These are phyloP conservation scores for Buphagus erythrorhynchus DNA, from an alignment of 2,797 vertebrate species.

Conservation along the genomic window DNA sequence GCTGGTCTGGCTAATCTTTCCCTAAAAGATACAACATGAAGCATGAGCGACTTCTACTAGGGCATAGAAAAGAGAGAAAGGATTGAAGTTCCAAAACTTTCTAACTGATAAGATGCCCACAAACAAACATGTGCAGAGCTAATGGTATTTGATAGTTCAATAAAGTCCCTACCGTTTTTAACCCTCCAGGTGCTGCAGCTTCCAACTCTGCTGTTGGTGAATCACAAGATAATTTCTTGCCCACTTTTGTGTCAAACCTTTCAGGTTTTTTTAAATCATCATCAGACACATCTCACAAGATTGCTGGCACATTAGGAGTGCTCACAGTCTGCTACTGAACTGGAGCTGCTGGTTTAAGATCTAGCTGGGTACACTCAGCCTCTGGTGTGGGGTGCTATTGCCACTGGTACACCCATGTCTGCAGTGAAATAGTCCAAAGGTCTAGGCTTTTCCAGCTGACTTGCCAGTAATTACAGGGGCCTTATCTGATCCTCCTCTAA, in stretches of 20 bases:
- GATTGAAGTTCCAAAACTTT: background rate
- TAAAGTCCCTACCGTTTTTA: background rate
- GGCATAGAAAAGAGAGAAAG: background rate
- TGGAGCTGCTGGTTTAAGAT: background rate
- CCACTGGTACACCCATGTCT: background rate
- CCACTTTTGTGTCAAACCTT: background rate
- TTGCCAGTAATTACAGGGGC: background rate
- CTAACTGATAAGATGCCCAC: background rate
- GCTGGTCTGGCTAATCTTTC: background rate
- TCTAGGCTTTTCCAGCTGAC: background rate
- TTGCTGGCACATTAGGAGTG: background rate
- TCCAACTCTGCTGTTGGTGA: background rate
- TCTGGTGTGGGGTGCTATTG: rapidly evolving
- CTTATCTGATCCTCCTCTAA: background rate
- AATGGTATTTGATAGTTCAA: background rate
- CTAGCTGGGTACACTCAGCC: background rate
- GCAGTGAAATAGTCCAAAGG: background rate
- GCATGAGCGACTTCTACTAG: background rate
- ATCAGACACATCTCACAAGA: background rate
- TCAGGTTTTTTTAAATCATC: background rate
- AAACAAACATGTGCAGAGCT: background rate
- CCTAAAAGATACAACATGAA: rapidly evolving
- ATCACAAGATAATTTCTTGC: background rate
- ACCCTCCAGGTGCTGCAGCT: background rate
- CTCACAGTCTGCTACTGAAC: background rate